Evolutionary conservation across 2,113 vertebrate genomes (phyloP).

Genomic region (Mesitornis unicolor): DNA sequence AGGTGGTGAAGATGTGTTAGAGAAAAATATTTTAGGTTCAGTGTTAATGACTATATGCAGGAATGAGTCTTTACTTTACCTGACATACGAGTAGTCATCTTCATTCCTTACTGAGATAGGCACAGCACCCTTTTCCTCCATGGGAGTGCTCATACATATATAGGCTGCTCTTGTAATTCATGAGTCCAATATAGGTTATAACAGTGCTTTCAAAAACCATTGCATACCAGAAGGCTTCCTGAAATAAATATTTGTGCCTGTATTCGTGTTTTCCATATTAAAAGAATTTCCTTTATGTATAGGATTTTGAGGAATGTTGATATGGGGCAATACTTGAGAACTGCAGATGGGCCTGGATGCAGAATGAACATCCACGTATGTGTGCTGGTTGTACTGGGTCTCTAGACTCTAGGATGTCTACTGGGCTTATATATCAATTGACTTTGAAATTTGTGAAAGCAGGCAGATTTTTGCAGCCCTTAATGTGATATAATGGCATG

Average conservation of each 20-base stretch:
- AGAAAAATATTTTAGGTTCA: neutral
- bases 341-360: neutral
- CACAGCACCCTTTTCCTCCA: neutral
- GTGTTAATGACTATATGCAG: neutral
- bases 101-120: neutral
- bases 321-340: neutral
- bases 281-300: neutral
- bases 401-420: neutral
- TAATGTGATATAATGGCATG: slow-evolving; percentile 22
- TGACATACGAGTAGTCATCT: neutral
- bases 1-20: neutral
- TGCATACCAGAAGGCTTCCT: neutral
- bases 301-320: neutral
- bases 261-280: neutral
- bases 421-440: slow-evolving; percentile 46
- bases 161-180: neutral
- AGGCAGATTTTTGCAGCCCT: slow-evolving; percentile 39
- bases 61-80: neutral
- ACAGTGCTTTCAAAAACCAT: neutral
- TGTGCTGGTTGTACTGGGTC: neutral
- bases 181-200: neutral
- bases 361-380: neutral
- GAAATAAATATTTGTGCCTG: neutral
- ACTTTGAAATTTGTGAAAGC: slow-evolving; percentile 66
- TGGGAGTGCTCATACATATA: neutral